Conservation (phyloP, 2,797 vertebrate species). For the Syndactyla subalaris region DNA sequence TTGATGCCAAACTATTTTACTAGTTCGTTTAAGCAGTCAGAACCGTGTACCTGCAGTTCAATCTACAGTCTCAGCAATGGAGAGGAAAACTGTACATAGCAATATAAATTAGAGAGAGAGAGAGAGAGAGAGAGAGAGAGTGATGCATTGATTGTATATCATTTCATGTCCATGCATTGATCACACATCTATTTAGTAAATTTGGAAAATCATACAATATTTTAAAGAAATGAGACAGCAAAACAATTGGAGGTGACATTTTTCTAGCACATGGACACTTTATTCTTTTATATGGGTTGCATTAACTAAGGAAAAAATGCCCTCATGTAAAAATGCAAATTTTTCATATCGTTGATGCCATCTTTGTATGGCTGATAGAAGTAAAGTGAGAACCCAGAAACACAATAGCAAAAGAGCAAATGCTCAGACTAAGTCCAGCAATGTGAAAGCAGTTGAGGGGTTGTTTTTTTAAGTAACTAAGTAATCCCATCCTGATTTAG, state of each 20-base stretch:
- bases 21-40: constrained; percentile 27
- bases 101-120: constrained; percentile 23
- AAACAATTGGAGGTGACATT: not conserved
- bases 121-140: not conserved
- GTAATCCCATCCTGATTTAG: not conserved
- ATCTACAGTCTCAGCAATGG: constrained; percentile 5
- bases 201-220: not conserved
- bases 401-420: not conserved
- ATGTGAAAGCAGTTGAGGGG: not conserved
- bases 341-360: not conserved
- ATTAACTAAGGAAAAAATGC: not conserved
- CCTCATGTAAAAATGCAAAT: not conserved
- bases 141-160: too few species aligned
- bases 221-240: not conserved
- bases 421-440: not conserved
- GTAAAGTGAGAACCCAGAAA: not conserved
- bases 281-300: not conserved
- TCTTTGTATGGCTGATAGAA: not conserved
- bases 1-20: constrained; percentile 15
- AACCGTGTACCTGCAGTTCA: not conserved
- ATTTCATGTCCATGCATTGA: not conserved
- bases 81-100: not conserved
- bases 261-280: not conserved
- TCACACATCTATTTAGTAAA: not conserved
- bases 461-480: not conserved